Base-by-base conservation (phyloP, 2,888 invertebrate genomes). In the Chrysolina haemoptera region DNA sequence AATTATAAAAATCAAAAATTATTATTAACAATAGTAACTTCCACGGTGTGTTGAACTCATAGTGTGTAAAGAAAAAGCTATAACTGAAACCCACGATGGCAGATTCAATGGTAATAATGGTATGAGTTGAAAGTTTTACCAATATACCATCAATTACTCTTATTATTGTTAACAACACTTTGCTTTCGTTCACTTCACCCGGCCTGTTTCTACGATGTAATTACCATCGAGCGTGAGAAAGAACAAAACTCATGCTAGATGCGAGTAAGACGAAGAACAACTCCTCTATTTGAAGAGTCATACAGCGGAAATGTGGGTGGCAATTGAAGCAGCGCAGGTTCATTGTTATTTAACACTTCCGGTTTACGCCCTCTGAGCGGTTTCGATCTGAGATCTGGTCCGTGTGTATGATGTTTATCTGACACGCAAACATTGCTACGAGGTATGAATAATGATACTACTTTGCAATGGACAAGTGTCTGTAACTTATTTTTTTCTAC, bases 341-440 rank as follows among this genome's bases (percentile, higher is more conserved):
- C 81, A 84, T 84, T 83, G 84, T 84, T 84, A 82, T 81, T 83
- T 79, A 80, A 83, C 84, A 82, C 83, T 84, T 85, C 85, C 85
- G 84, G 85, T 84, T 78, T 83, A 84, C 83, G 84, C 84, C 84
- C 81, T 83, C 82, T 71, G 46, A 22, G 66, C 41, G 53, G 63
- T 41, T 64, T 41, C 11, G 59, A 22, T 12, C 35, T 27, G 65
- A 65, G 65, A 65, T 65, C 65, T 63, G 18, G 63, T 66, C 66
- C 16, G 40, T 67, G 14, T 16, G 62, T 22, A 67, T 68, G 43
- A 50, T 20, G 59, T 59, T 59, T 16, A 53, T 53, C 20, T 53
- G 5, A 12, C 70, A 70, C 69, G 74, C 74, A 74, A 74, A 63
- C 53, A 53, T 53, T 53, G 53, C 53, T 53, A 53, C 20, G 12